phyloP scores from a whole-genome alignment of 1,140 invertebrate genomes.

The Monochamus saltuarius region DNA sequence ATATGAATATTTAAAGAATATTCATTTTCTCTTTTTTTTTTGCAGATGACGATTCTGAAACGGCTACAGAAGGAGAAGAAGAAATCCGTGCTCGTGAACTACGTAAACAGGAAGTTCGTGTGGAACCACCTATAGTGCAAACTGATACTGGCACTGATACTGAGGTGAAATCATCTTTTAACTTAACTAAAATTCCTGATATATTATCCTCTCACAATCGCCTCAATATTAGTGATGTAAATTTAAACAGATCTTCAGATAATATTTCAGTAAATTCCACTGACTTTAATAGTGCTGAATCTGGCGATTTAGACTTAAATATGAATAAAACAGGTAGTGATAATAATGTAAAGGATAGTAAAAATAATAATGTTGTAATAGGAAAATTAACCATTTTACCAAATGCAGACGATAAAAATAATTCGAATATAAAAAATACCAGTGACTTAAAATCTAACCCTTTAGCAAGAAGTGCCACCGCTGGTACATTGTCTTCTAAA shows the following conservation, averaged over 20 bases:
- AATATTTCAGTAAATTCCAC: constrained; percentile 39
- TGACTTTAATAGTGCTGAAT: constrained; percentile 46
- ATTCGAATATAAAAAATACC: constrained; percentile 1
- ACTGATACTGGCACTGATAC: constrained; percentile 74
- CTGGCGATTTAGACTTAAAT: constrained; percentile 39
- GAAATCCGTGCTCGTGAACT: constrained; percentile 66
- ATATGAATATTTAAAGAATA: too few relatives aligned
- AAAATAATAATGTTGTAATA: constrained; percentile 20
- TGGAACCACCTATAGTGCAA: constrained; percentile 63
- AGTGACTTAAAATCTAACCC: constrained; percentile 6
- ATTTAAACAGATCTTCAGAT: constrained; percentile 35
- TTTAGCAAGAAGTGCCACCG: constrained; percentile 38
- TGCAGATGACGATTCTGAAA: constrained; percentile 68
- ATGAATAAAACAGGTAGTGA: constrained; percentile 28
- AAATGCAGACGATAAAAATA: constrained; percentile 13
- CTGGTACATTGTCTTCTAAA: constrained; percentile 18
- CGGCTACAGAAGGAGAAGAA: constrained; percentile 73
- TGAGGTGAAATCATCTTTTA: constrained; percentile 61
- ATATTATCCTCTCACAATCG: constrained; percentile 31
- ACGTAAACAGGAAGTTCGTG: constrained; percentile 66
- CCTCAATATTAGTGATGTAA: constrained; percentile 12
- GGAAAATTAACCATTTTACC: constrained; percentile 31
- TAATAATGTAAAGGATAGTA: constrained; percentile 3
- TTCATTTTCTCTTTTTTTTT: constrained; percentile 5
- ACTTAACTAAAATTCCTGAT: constrained; percentile 32